Percentiles rank a stretch among this genome's conserved stretches.
Evolutionary conservation across 23 tunicate species (phyloP).

Genomic region (Trididemnum nubilum): DNA sequence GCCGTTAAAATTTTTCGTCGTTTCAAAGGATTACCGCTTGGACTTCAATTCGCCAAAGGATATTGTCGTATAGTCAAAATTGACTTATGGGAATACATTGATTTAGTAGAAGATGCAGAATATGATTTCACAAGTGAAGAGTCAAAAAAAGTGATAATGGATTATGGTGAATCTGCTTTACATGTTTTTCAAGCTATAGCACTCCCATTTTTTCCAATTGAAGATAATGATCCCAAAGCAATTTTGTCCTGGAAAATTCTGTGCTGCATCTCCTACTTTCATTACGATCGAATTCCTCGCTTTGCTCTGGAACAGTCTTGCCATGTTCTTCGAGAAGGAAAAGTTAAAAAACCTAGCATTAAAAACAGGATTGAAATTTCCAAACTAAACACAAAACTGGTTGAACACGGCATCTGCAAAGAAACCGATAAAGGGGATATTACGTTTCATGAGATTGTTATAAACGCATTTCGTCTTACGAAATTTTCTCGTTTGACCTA

Average conservation of each 20-base stretch:
- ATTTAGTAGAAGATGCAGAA: constrained; percentile 30
- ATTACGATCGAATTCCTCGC: constrained; percentile 46
- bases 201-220: constrained; percentile 38
- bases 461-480: constrained; percentile 40
- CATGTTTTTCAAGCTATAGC: constrained; percentile 61
- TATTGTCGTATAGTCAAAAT: constrained; percentile 25
- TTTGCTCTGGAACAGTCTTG: constrained; percentile 39
- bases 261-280: constrained; percentile 51
- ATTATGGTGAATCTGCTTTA: constrained; percentile 30
- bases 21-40: constrained; percentile 52
- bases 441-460: constrained; percentile 54
- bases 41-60: constrained; percentile 42
- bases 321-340: constrained; percentile 29
- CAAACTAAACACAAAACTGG: constrained; percentile 23
- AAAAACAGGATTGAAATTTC: constrained; percentile 34
- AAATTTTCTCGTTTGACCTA: not conserved
- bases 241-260: constrained; percentile 43
- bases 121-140: not conserved
- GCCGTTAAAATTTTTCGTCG: constrained; percentile 31
- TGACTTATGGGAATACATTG: constrained; percentile 33
- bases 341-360: not conserved
- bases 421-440: constrained; percentile 39
- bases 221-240: constrained; percentile 13
- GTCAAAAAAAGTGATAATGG: not conserved
- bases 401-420: constrained; percentile 32